A percentile compares a stretch with the other conserved stretches of the same genome.
Evolutionary conservation across 1,140 invertebrate genomes (phyloP).

Genomic region (Ostrea denselamellosa): DNA sequence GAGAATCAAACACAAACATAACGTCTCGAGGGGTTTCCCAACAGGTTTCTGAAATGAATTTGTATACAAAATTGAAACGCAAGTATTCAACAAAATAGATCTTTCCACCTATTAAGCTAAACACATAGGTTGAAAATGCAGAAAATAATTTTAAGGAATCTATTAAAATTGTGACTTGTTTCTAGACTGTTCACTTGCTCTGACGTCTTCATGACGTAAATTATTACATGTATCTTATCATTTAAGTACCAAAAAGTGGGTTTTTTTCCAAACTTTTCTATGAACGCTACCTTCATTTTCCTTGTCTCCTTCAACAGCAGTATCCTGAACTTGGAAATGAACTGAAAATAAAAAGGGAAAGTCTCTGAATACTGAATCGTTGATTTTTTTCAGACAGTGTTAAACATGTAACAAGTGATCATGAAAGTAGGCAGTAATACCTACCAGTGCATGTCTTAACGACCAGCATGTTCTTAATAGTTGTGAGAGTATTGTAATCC

Average conservation of each 20-base stretch:
- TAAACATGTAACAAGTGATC: not conserved
- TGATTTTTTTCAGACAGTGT: no score
- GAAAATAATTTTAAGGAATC: no score
- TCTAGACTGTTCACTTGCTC: not conserved
- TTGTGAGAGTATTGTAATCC: conserved; percentile 57
- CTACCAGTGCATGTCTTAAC: conserved; percentile 52
- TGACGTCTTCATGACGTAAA: not conserved
- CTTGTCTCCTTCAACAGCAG: not conserved
- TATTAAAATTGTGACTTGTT: no score
- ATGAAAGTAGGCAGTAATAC: not conserved
- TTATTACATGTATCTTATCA: not conserved
- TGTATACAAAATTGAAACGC: not conserved
- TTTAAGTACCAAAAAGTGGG: not conserved
- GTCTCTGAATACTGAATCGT: not conserved
- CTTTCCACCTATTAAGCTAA: no score
- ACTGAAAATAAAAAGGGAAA: not conserved
- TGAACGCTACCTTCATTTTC: conserved; percentile 41
- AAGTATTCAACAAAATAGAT: no score
- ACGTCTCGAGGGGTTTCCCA: conserved; percentile 51
- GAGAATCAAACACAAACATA: conserved; percentile 66
- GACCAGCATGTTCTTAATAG: conserved; percentile 54
- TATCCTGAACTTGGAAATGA: conserved; percentile 15
- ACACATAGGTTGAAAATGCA: no score
- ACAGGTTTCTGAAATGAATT: not conserved
- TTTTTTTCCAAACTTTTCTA: not conserved